Evolutionary conservation across 2,797 vertebrate genomes (phyloP), one percentile per base, ranked within the genome.

Genomic region (Limnodromus scolopaceus): DNA sequence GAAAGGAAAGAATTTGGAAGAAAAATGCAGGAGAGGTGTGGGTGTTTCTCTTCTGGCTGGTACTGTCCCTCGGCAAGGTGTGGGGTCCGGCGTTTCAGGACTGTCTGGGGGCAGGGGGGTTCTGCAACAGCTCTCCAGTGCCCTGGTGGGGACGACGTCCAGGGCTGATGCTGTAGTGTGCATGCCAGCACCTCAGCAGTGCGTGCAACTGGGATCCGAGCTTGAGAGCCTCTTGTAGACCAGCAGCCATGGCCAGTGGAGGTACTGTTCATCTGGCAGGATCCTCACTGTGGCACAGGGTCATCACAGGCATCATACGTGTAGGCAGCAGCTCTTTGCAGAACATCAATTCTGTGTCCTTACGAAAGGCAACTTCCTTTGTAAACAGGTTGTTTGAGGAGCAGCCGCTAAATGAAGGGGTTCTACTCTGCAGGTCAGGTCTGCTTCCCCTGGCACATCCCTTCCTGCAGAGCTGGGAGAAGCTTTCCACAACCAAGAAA

Each of bases 31-130:
- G 69, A 14, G 53, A 53, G 16, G 27, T 11, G 45, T 11, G 49
- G 2, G 4, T 4, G 11, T n/a, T 36, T 36, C 16, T 43, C n/a
- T 8, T 23, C 28, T 17, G 64, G 41, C 25, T 17, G 63, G 36
- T 25, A 13, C 36, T 41, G 51, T 32, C 32, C 16, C 25, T 30
- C 2, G 9, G 34, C 19, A 36, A 32, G 39, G 48, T 20, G 32
- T 38, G 41, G 48, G 9, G 45, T 20, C 3, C 1, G 0, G 24
- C 0, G 0, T 34, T 51, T 53, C 32, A 8, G 19, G 48, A 11
- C 39, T 3, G 3, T 25, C 25, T 12, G 11, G 30, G 61, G 22
- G 48, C 15, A 32, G 46, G 17, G 20, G 6, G n/a, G 58, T n/a
- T 72, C 68, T n/a, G 68, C n/a, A 23, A 4, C 7, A 30, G 48